Evolutionary conservation across 2,797 vertebrate species (phyloP).

Genomic region (Helostoma temminkii): DNA sequence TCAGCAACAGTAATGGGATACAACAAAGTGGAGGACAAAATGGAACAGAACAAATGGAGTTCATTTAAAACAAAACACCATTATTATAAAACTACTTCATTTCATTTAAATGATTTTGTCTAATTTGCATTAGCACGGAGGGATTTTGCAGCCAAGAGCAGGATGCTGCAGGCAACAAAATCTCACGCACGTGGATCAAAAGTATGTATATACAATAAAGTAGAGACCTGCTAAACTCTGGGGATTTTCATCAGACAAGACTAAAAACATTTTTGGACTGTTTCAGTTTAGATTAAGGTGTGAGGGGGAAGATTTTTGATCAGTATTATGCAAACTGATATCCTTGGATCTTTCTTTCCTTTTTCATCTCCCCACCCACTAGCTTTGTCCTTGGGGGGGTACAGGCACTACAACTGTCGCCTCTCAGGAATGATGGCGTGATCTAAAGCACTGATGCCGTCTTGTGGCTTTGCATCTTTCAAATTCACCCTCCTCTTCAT

Average conservation of each 20-base stretch:
- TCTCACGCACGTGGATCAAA: slow-evolving; percentile 19
- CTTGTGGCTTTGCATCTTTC: slow-evolving; percentile 17
- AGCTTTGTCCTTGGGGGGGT: slow-evolving; percentile 28
- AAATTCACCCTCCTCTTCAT: slow-evolving; percentile 4
- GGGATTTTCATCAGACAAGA: slow-evolving; percentile 8
- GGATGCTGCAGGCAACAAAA: slow-evolving; percentile 26
- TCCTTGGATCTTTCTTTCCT: slow-evolving; percentile 21
- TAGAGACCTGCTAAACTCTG: neutral
- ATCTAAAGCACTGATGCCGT: neutral
- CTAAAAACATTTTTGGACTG: neutral
- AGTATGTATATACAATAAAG: slow-evolving; percentile 21
- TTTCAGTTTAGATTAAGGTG: neutral
- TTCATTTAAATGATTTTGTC: slow-evolving; percentile 35
- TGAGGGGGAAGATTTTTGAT: neutral
- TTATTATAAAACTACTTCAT: slow-evolving; percentile 28
- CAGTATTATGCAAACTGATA: slow-evolving; percentile 4
- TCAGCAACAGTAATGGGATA: slow-evolving; percentile 16
- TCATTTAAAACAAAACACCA: slow-evolving; percentile 41
- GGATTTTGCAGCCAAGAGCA: slow-evolving; percentile 7
- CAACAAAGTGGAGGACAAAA: slow-evolving; percentile 17
- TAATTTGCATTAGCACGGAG: slow-evolving; percentile 31
- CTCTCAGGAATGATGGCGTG: slow-evolving; percentile 29
- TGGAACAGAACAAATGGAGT: slow-evolving; percentile 12
- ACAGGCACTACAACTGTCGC: slow-evolving; percentile 50
- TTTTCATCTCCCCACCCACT: slow-evolving; percentile 22